These are phyloP conservation scores for Rhyzopertha dominica DNA, from an alignment of 1,140 invertebrate species.

Conservation along the genomic window DNA sequence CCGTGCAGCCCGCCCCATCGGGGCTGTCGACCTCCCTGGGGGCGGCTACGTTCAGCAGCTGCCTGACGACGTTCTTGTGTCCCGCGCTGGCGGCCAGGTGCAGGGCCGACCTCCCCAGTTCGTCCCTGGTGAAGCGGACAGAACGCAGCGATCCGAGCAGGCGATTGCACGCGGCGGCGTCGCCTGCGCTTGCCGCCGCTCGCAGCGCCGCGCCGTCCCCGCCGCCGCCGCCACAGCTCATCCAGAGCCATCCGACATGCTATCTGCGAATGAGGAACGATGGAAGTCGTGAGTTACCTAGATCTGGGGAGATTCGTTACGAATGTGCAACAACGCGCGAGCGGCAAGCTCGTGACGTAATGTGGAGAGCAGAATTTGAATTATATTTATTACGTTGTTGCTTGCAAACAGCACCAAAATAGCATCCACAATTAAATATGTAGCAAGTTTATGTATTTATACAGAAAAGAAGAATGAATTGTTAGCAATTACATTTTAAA, in stretches of 20 bases:
- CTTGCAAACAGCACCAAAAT: too few relatives aligned
- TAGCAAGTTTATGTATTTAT: too few relatives aligned
- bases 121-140: conserved; percentile 40
- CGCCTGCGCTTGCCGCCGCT: conserved; percentile 51
- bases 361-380: too few relatives aligned
- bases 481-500: too few relatives aligned
- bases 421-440: too few relatives aligned
- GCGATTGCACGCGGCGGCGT: conserved; percentile 48
- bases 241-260: conserved; percentile 36
- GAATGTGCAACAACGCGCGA: too few relatives aligned
- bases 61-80: conserved; percentile 42
- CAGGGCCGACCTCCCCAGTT: conserved; percentile 40
- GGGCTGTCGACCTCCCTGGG: conserved; percentile 43
- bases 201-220: conserved; percentile 47
- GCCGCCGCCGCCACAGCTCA: conserved; percentile 23
- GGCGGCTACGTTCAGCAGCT: conserved; percentile 46
- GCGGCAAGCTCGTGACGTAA: too few relatives aligned
- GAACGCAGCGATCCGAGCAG: conserved; percentile 44
- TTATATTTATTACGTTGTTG: too few relatives aligned
- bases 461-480: too few relatives aligned
- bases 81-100: conserved; percentile 45
- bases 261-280: too few relatives aligned
- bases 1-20: conserved; percentile 59
- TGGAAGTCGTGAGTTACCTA: too few relatives aligned
- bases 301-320: too few relatives aligned